Evolutionary conservation across 1,140 invertebrate species (phyloP).

Genomic region (Pomacea maculata): DNA sequence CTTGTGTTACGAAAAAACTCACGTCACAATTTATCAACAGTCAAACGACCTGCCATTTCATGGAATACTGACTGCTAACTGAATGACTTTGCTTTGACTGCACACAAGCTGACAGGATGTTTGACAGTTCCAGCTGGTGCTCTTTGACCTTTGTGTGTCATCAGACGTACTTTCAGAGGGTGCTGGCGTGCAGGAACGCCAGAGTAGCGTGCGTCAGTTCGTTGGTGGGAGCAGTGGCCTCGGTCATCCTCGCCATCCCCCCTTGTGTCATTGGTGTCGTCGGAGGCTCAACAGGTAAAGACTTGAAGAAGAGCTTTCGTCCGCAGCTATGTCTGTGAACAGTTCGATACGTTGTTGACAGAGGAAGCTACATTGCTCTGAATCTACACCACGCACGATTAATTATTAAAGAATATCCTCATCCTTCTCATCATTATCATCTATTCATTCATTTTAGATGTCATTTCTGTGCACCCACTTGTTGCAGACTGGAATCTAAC

Average conservation of each 20-base stretch:
- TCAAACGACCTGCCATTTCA: too few relatives aligned
- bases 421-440: constrained; percentile 64
- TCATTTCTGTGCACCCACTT: constrained; percentile 1
- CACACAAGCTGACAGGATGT: background rate
- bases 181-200: constrained; percentile 90
- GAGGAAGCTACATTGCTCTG: background rate
- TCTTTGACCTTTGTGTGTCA: constrained; percentile 25
- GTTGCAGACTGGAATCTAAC: constrained; percentile 92
- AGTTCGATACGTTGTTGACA: background rate
- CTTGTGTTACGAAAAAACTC: too few relatives aligned
- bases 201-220: constrained; percentile 87
- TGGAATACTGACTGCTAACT: too few relatives aligned
- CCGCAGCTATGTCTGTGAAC: background rate
- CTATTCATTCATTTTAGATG: constrained; percentile 64
- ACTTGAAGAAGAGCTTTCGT: too few relatives aligned
- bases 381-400: background rate
- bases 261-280: constrained; percentile 94
- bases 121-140: background rate
- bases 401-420: background rate
- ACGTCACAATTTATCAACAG: too few relatives aligned
- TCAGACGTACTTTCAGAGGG: constrained; percentile 95
- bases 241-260: constrained; percentile 93
- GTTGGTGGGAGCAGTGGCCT: constrained; percentile 90
- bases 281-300: constrained; percentile 87
- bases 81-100: too few relatives aligned